These are phyloP conservation scores for Tipula helvola DNA, from an alignment of 2,888 invertebrate genomes.

Conservation along the genomic window DNA sequence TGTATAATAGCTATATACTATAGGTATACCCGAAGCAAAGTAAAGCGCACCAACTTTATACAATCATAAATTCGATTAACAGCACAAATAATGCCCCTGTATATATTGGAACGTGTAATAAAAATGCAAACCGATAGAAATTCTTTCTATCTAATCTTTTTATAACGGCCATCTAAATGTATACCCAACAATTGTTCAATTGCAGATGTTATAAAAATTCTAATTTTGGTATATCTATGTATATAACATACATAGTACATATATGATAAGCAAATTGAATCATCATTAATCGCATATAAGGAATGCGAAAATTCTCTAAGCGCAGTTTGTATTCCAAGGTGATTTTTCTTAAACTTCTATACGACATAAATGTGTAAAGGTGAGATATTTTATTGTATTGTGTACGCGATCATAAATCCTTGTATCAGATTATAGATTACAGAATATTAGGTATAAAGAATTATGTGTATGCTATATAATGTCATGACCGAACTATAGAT, in stretches of 20 bases:
- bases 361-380: not conserved
- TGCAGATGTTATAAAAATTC: not conserved
- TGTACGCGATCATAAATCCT: not conserved
- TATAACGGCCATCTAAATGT: not conserved
- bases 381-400: not conserved
- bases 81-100: not conserved
- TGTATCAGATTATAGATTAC: not conserved
- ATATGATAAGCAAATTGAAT: not conserved
- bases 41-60: not conserved
- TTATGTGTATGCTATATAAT: not conserved
- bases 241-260: too few relatives aligned
- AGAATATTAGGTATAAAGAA: not conserved
- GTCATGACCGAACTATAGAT: not conserved
- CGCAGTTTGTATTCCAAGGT: not conserved
- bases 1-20: not conserved
- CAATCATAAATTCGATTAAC: not conserved
- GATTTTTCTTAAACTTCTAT: not conserved
- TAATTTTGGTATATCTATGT: not conserved
- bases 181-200: not conserved
- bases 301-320: not conserved
- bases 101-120: not conserved
- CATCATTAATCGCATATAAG: not conserved
- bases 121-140: not conserved
- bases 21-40: not conserved
- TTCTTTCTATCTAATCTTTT: not conserved